phyloP scores from a whole-genome alignment of 2,888 invertebrate species.

The Ernsta delagoae region DNA sequence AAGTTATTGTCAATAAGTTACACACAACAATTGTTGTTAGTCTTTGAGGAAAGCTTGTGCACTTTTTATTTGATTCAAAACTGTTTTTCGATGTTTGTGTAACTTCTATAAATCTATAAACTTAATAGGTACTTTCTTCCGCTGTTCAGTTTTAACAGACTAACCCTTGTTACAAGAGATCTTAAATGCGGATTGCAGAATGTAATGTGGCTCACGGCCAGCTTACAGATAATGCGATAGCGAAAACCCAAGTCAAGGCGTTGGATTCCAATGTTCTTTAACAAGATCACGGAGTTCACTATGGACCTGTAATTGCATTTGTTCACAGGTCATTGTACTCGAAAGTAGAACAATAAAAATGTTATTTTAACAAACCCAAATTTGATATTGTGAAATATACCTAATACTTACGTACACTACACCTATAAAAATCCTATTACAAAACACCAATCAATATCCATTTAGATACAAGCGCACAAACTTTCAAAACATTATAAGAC shows the following conservation, averaged over 20 bases:
- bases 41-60: constrained; percentile 7
- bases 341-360: not conserved
- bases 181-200: constrained; percentile 23
- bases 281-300: constrained; percentile 30
- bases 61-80: not conserved
- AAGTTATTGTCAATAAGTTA: constrained; percentile 20
- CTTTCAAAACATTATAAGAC: constrained; percentile 25
- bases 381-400: too few species aligned
- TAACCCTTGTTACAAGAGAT: constrained; percentile 26
- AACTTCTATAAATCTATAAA: too few species aligned
- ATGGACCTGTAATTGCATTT: constrained; percentile 19
- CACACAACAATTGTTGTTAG: constrained; percentile 12
- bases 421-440: not conserved
- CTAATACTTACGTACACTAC: not conserved
- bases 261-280: constrained; percentile 19
- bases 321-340: constrained; percentile 23
- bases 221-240: constrained; percentile 31
- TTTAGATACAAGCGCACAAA: constrained; percentile 21
- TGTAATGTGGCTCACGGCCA: constrained; percentile 33
- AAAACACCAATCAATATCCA: constrained; percentile 25
- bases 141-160: not conserved
- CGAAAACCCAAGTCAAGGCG: constrained; percentile 30
- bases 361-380: not conserved
- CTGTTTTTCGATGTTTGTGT: too few species aligned
- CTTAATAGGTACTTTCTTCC: not conserved